phyloP scores from a whole-genome alignment of 2,113 vertebrate species.

The Acrocephalus kingi region DNA sequence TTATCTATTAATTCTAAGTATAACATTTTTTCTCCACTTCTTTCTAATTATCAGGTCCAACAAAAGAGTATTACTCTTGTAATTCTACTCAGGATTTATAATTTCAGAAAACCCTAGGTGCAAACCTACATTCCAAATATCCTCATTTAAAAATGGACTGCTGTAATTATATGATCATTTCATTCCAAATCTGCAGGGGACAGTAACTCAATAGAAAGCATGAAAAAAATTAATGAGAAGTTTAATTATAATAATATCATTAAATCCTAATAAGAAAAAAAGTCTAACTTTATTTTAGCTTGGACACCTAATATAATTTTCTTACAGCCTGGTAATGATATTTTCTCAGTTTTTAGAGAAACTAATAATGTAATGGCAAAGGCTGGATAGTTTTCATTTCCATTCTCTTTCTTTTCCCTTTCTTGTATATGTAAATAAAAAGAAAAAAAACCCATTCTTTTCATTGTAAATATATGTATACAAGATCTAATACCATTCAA shows the following conservation, averaged over 20 bases:
- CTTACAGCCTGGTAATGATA: conserved; percentile 40
- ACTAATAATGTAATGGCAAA: background rate
- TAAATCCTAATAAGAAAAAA: conserved; percentile 75
- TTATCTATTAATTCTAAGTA: background rate
- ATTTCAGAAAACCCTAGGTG: conserved; percentile 54
- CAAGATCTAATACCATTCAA: background rate
- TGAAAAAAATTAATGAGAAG: conserved; percentile 79
- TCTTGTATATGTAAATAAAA: background rate
- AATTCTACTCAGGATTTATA: conserved; percentile 30
- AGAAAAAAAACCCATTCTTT: background rate
- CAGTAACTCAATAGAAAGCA: conserved; percentile 67
- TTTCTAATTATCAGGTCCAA: conserved; percentile 37
- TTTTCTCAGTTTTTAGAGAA: conserved; percentile 59
- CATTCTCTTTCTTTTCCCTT: background rate
- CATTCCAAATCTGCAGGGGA: conserved; percentile 75
- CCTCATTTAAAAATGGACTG: conserved; percentile 62
- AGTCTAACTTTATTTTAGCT: conserved; percentile 68
- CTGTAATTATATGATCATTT: conserved; percentile 73
- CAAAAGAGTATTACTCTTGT: background rate
- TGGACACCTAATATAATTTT: conserved; percentile 50
- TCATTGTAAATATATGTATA: background rate
- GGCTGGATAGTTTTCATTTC: background rate
- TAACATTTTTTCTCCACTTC: background rate
- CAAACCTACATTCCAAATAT: conserved; percentile 34
- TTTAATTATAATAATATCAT: conserved; percentile 80